Evolutionary conservation across 1,140 invertebrate genomes (phyloP).

Genomic region (Drosophila pandora): DNA sequence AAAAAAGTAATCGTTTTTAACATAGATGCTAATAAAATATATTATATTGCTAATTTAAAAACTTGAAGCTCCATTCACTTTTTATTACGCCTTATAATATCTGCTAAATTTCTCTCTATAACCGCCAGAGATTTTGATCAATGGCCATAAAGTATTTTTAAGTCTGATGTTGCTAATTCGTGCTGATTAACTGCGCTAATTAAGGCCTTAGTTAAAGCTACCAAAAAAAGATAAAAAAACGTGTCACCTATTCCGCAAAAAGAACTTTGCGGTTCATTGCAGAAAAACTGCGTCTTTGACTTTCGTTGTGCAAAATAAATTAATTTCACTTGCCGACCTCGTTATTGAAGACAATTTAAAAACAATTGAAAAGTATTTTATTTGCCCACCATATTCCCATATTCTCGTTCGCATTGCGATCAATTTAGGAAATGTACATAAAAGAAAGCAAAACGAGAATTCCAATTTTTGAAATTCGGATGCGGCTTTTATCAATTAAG

Average conservation of each 20-base stretch:
- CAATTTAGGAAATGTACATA: conserved; percentile 61
- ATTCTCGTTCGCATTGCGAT: conserved; percentile 17
- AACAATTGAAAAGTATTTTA: conserved; percentile 77
- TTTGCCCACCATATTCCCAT: conserved; percentile 41
- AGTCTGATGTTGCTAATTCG: conserved; percentile 54
- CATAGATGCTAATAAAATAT: conserved; percentile 11
- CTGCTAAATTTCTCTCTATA: conserved; percentile 18
- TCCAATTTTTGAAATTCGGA: conserved; percentile 36
- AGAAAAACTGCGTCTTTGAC: conserved; percentile 70
- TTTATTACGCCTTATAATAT: conserved; percentile 39
- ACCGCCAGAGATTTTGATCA: conserved; percentile 31
- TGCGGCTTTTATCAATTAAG: conserved; percentile 64
- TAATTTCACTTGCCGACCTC: conserved; percentile 76
- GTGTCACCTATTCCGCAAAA: conserved; percentile 32
- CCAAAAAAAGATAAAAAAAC: conserved; percentile 20
- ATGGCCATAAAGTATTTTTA: conserved; percentile 60
- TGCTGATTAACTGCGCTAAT: conserved; percentile 68
- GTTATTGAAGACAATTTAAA: conserved; percentile 81
- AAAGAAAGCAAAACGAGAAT: conserved; percentile 34
- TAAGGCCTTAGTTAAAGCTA: conserved; percentile 11
- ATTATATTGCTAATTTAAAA: conserved; percentile 32
- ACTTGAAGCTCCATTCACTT: conserved; percentile 43
- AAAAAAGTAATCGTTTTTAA: background rate
- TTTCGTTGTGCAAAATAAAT: conserved; percentile 78
- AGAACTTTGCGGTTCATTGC: conserved; percentile 44